These are phyloP conservation scores for Prionailurus viverrinus DNA, from an alignment of 2,113 vertebrate species.

Conservation along the genomic window DNA sequence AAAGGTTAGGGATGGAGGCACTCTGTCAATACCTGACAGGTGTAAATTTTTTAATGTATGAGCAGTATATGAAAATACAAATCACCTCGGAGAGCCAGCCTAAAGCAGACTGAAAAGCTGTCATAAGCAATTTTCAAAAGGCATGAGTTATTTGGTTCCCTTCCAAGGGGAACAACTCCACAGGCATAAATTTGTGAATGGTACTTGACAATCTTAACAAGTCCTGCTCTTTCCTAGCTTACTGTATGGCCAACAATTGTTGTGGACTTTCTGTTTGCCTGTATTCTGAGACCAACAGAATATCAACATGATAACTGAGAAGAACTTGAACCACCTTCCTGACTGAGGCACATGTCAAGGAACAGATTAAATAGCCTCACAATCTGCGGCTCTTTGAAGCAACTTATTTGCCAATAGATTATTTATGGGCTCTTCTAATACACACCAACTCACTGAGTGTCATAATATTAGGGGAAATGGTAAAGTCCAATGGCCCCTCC, in stretches of 20 bases:
- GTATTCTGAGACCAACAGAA: constrained; percentile 46
- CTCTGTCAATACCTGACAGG: constrained; percentile 87
- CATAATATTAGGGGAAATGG: constrained; percentile 26
- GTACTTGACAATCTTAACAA: constrained; percentile 87
- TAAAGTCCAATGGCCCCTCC: constrained; percentile 10
- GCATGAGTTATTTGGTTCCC: constrained; percentile 87
- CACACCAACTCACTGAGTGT: constrained; percentile 29
- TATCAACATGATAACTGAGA: constrained; percentile 45
- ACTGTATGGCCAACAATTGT: constrained; percentile 52
- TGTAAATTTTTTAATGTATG: constrained; percentile 88
- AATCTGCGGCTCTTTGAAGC: constrained; percentile 4
- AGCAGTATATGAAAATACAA: constrained; percentile 88
- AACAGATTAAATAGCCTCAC: constrained; percentile 60
- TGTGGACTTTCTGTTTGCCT: constrained; percentile 50
- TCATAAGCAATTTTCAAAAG: constrained; percentile 89
- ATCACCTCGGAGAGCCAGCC: constrained; percentile 84
- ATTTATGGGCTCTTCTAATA: constrained; percentile 56
- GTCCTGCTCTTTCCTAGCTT: constrained; percentile 71
- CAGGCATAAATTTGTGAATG: constrained; percentile 87
- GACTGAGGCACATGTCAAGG: constrained; percentile 29
- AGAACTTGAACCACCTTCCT: constrained; percentile 42
- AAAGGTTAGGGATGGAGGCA: constrained; percentile 86
- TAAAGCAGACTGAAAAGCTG: constrained; percentile 87
- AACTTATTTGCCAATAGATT: constrained; percentile 62
- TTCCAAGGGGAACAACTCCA: constrained; percentile 85